phyloP scores from a whole-genome alignment of 2,113 vertebrate genomes.

The Phylloscopus trochilus region DNA sequence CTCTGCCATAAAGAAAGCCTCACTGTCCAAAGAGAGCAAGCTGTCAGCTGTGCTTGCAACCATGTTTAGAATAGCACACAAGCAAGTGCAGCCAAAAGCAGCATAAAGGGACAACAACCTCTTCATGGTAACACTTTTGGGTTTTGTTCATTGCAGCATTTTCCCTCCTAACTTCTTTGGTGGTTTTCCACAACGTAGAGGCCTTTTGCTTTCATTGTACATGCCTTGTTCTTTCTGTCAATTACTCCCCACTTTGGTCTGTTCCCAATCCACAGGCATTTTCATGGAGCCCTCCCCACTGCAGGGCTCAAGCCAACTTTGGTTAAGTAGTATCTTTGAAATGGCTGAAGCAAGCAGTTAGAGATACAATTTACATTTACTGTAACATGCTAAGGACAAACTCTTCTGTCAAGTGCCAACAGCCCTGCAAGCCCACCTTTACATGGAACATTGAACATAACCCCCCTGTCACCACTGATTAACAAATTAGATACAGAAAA shows the following conservation, averaged over 20 bases:
- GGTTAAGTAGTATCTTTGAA: background rate
- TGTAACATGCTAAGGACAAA: background rate
- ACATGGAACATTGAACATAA: background rate
- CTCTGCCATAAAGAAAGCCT: background rate
- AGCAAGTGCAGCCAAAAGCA: background rate
- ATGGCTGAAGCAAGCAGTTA: background rate
- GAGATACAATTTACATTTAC: background rate
- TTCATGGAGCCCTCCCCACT: accelerated
- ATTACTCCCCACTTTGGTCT: background rate
- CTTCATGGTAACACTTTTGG: background rate
- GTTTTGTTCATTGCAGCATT: background rate
- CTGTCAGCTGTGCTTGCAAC: background rate
- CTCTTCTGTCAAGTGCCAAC: background rate
- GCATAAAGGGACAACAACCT: background rate
- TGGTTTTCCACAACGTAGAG: background rate
- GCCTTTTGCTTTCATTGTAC: background rate
- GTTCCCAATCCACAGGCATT: background rate
- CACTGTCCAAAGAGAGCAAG: background rate
- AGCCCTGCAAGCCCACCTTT: background rate
- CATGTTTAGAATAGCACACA: background rate
- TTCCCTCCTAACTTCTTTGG: background rate
- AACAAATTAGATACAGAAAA: background rate
- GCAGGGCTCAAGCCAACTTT: background rate
- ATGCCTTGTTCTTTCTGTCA: accelerated
- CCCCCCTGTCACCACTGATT: background rate